These are phyloP conservation scores for Patella vulgata DNA, from an alignment of 1,140 invertebrate genomes.

Conservation along the genomic window DNA sequence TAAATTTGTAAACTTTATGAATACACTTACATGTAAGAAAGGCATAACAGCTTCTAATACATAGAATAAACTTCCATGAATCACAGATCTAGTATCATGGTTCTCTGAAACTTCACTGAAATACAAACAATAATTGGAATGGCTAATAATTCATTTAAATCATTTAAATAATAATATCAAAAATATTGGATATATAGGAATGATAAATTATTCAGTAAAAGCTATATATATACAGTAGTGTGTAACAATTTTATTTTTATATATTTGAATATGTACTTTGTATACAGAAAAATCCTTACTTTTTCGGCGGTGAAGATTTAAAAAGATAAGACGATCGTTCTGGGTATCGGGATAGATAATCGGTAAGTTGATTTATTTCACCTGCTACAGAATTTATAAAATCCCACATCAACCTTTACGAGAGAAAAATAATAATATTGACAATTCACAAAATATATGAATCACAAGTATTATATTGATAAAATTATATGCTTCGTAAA, in stretches of 20 bases:
- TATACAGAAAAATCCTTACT: no score
- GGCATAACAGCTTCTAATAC: conserved; percentile 61
- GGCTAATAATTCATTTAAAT: background rate
- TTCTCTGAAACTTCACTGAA: conserved; percentile 55
- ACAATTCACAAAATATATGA: background rate
- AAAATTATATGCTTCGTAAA: no score
- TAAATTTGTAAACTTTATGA: no score
- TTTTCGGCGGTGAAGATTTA: conserved; percentile 52
- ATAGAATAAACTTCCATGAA: conserved; percentile 59
- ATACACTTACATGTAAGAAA: conserved; percentile 60
- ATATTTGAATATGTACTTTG: no score
- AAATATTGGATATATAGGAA: no score
- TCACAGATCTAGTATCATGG: conserved; percentile 44
- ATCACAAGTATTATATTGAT: no score
- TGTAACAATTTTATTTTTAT: no score
- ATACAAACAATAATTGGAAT: conserved; percentile 29
- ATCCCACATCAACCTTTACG: conserved; percentile 60
- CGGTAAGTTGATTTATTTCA: conserved; percentile 54
- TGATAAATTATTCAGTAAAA: no score
- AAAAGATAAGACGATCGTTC: conserved; percentile 52
- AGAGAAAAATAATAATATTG: conserved; percentile 13
- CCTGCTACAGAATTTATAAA: conserved; percentile 51
- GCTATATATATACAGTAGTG: no score
- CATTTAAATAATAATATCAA: no score
- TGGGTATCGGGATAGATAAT: conserved; percentile 46